Conservation (phyloP, 2,888 invertebrate species). For the Eupithecia exiguata region DNA sequence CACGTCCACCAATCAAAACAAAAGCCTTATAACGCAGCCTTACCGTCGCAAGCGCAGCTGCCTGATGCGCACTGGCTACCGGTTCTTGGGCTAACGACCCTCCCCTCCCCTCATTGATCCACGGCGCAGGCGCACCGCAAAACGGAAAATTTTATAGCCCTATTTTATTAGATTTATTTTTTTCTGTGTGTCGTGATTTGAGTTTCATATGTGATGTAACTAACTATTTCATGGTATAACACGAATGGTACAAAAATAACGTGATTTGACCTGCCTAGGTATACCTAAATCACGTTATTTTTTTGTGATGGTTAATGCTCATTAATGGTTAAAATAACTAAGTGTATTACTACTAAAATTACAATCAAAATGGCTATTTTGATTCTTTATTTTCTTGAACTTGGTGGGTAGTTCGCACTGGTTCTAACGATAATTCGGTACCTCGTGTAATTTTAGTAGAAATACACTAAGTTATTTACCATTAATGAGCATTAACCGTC, state of each 20-base stretch:
- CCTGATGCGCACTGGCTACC: slow-evolving; percentile 79
- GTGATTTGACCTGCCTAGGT: too few species aligned
- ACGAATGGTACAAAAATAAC: too few species aligned
- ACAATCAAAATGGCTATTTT: too few species aligned
- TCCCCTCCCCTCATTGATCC: slow-evolving; percentile 49
- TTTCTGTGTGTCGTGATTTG: slow-evolving; percentile 16
- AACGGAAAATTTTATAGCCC: slow-evolving; percentile 71
- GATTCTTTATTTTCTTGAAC: not conserved
- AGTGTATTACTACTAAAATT: too few species aligned
- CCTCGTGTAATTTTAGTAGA: too few species aligned
- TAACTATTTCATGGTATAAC: not conserved
- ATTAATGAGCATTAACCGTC: too few species aligned
- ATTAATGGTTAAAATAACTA: too few species aligned
- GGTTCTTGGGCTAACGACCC: slow-evolving; percentile 80
- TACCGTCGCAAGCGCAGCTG: slow-evolving; percentile 75
- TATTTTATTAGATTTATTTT: slow-evolving; percentile 35
- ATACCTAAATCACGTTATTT: too few species aligned
- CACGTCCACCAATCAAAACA: slow-evolving; percentile 12
- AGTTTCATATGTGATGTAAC: not conserved
- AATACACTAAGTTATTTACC: too few species aligned
- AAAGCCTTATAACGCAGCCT: slow-evolving; percentile 48
- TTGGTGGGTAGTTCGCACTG: not conserved
- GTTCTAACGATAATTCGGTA: too few species aligned
- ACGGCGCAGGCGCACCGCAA: slow-evolving; percentile 57
- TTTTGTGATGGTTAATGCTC: too few species aligned